These are phyloP conservation scores for Psophia crepitans DNA, from an alignment of 2,113 vertebrate genomes.

Conservation along the genomic window DNA sequence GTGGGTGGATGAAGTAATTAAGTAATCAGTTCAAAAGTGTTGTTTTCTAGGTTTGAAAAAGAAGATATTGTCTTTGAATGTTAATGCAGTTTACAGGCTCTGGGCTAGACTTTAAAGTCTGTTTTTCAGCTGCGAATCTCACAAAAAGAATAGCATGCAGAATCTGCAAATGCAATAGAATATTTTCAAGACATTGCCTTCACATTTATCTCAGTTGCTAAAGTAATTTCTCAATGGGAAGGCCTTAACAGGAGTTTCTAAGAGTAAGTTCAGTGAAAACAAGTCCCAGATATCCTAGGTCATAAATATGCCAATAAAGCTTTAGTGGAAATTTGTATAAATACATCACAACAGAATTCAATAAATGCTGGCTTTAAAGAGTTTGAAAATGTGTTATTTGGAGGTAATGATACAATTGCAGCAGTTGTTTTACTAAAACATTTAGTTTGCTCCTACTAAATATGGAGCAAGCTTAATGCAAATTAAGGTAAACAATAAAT, in stretches of 20 bases:
- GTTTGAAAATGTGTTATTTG: not conserved
- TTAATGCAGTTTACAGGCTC: conserved; percentile 21
- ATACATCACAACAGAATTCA: not conserved
- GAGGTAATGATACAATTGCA: not conserved
- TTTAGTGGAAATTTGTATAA: not conserved
- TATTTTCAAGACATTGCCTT: not conserved
- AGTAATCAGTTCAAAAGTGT: conserved; percentile 49
- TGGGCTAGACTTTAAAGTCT: not conserved
- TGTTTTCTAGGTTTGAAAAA: conserved; percentile 42
- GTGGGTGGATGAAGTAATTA: conserved; percentile 54
- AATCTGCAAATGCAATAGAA: not conserved
- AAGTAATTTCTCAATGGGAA: not conserved
- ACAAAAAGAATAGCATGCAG: not conserved
- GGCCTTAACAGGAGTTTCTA: not conserved
- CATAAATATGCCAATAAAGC: not conserved
- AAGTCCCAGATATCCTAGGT: not conserved
- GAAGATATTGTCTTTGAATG: conserved; percentile 24
- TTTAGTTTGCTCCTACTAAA: not conserved
- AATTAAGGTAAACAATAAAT: not conserved
- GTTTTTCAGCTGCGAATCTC: not conserved
- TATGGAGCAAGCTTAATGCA: not conserved
- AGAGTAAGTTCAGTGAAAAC: not conserved
- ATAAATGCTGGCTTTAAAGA: not conserved
- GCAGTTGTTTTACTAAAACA: not conserved
- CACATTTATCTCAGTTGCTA: not conserved